These are phyloP conservation scores for Andrena bucephala DNA, from an alignment of 2,888 invertebrate species.

Conservation along the genomic window DNA sequence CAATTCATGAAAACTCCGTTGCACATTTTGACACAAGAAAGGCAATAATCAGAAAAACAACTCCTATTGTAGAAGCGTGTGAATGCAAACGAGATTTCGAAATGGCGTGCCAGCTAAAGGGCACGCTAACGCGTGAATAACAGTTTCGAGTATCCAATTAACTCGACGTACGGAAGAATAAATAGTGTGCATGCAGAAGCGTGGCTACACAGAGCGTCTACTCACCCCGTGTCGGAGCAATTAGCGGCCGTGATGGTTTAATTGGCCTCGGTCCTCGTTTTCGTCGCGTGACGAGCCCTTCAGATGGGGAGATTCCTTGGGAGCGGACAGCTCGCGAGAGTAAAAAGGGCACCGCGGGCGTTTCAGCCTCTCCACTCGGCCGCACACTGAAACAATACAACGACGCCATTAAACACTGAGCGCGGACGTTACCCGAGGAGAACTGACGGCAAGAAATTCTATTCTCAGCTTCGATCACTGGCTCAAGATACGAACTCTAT, in stretches of 20 bases:
- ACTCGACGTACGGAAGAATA: background rate
- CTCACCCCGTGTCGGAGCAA: slow-evolving; percentile 70
- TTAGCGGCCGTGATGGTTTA: slow-evolving; percentile 80
- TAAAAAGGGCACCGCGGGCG: slow-evolving; percentile 47
- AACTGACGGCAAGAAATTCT: too few species aligned
- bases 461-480: too few species aligned
- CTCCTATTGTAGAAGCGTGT: too few species aligned
- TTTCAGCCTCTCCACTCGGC: slow-evolving; percentile 34
- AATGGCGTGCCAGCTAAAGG: background rate
- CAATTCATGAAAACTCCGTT: too few species aligned
- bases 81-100: background rate
- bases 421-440: too few species aligned
- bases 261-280: slow-evolving; percentile 77
- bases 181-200: slow-evolving; percentile 23
- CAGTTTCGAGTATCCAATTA: slow-evolving; percentile 27
- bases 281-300: slow-evolving; percentile 78
- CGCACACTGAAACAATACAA: slow-evolving; percentile 14
- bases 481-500: background rate
- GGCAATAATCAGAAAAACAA: too few species aligned
- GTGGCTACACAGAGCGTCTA: slow-evolving; percentile 62
- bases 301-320: slow-evolving; percentile 68
- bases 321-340: slow-evolving; percentile 41
- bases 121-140: background rate
- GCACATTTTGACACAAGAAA: too few species aligned
- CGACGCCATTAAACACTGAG: background rate